Conservation (phyloP, 2,888 invertebrate species). For the Orgyia antiqua region DNA sequence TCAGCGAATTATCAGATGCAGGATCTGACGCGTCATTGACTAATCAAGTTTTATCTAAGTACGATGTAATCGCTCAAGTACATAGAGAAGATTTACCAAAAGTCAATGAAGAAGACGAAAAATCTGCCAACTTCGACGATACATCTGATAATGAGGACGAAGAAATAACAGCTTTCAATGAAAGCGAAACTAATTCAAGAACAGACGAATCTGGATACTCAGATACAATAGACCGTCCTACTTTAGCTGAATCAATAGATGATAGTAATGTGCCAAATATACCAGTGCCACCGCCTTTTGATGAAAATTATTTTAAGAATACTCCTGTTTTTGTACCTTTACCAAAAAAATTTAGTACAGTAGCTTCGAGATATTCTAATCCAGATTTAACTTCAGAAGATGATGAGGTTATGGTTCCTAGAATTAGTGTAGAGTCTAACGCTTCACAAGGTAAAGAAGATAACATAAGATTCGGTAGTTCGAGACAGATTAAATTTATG, state of each 20-base stretch:
- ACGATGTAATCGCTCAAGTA: constrained; percentile 77
- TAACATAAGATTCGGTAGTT: constrained; percentile 52
- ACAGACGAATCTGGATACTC: constrained; percentile 72
- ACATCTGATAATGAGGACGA: constrained; percentile 35
- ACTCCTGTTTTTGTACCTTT: constrained; percentile 2
- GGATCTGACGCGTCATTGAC: constrained; percentile 64
- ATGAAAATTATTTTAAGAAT: constrained; percentile 49
- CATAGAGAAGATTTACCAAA: constrained; percentile 75
- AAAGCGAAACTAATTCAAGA: constrained; percentile 60
- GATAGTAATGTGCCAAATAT: constrained; percentile 45
- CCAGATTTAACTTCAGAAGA: constrained; percentile 25
- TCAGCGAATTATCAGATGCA: constrained; percentile 63
- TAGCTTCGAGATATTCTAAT: constrained; percentile 35
- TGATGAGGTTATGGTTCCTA: constrained; percentile 33
- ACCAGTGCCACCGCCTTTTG: constrained; percentile 62
- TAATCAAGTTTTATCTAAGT: constrained; percentile 68
- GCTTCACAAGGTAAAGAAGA: constrained; percentile 45
- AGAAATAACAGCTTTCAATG: constrained; percentile 53
- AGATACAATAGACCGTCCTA: constrained; percentile 58
- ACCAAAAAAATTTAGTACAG: constrained; percentile 30
- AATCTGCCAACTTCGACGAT: constrained; percentile 25
- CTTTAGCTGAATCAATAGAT: constrained; percentile 45
- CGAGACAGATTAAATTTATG: constrained; percentile 58
- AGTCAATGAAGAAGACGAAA: constrained; percentile 55
- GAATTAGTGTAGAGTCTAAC: constrained; percentile 46